These are phyloP conservation scores for Goniozus legneri DNA, from an alignment of 1,140 invertebrate species.

Conservation along the genomic window DNA sequence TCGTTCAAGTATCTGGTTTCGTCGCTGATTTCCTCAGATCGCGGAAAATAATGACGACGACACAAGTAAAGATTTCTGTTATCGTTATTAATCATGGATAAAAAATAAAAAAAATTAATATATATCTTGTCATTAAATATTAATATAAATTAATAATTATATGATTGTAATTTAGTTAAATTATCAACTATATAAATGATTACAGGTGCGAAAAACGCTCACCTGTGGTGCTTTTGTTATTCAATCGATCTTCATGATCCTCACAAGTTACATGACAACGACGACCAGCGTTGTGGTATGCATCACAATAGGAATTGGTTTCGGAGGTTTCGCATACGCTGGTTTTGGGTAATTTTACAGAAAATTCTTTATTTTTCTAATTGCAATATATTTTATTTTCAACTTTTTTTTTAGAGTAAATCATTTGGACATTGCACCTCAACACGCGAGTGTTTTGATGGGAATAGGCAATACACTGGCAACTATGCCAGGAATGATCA, in stretches of 20 bases:
- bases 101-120: no score
- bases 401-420: conserved; percentile 69
- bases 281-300: conserved; percentile 67
- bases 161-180: no score
- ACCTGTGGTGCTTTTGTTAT: conserved; percentile 76
- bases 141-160: no score
- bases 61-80: conserved; percentile 56
- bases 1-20: conserved; percentile 74
- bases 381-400: no score
- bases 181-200: background rate
- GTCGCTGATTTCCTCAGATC: conserved; percentile 74
- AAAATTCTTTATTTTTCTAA: conserved; percentile 3
- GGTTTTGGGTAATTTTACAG: conserved; percentile 67
- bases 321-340: conserved; percentile 86
- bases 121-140: no score
- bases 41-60: conserved; percentile 65
- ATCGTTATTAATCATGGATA: background rate
- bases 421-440: conserved; percentile 82
- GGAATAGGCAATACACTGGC: conserved; percentile 85
- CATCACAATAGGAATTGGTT: conserved; percentile 79
- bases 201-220: conserved; percentile 66
- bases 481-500: conserved; percentile 83
- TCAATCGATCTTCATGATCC: conserved; percentile 82
- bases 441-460: conserved; percentile 79
- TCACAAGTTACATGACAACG: conserved; percentile 66